Evolutionary conservation across 2,113 vertebrate species (phyloP), one percentile per base, ranked within the genome.

Genomic region (Natator depressus): DNA sequence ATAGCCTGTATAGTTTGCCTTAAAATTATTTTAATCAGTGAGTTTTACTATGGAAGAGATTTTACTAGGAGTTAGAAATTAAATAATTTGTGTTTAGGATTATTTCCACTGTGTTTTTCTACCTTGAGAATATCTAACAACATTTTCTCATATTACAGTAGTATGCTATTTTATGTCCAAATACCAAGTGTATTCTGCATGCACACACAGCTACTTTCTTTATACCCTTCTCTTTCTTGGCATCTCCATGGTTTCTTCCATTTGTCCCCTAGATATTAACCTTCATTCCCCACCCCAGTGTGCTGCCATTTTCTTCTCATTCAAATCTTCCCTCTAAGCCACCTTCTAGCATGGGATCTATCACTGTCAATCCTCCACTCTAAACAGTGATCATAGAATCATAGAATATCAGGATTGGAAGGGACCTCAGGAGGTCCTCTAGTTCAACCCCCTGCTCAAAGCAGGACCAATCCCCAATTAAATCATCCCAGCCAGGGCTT

Each of bases 81-180:
- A 29, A 16, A 50, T 84, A 35, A 88, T 9, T 4, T 81, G 20
- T 54, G 20, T 69, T 53, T 69, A 12, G 5, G 1, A 49, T 79
- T 82, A 82, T 94, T 90, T 89, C 38, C 19, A 59, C n/a, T 5
- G 1, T 1, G 1, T 19, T 80, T 85, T 25, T 57, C 55, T 57
- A 57, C 0, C 0, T 5, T 78, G 62, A 72, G 2, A 62, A 76
- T 42, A 17, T n/a, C 19, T 13, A 42, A 75, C n/a, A 72, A 16
- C 2, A 38, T 22, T 42, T 0, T 0, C 72, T 89, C 82, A 6
- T 8, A 79, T 1, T 20, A 51, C 85, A 2, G 12, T 55, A 54
- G 54, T 59, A 59, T 57, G 46, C 57, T 57, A 17, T 31, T 65
- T 59, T 90, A 76, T 6, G 51, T 1, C 55, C 4, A 78, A 1